A percentile compares a stretch with the other conserved stretches of the same genome.
Conservation (phyloP, 2,797 vertebrate genomes). For the Rhinichthys osculus region DNA sequence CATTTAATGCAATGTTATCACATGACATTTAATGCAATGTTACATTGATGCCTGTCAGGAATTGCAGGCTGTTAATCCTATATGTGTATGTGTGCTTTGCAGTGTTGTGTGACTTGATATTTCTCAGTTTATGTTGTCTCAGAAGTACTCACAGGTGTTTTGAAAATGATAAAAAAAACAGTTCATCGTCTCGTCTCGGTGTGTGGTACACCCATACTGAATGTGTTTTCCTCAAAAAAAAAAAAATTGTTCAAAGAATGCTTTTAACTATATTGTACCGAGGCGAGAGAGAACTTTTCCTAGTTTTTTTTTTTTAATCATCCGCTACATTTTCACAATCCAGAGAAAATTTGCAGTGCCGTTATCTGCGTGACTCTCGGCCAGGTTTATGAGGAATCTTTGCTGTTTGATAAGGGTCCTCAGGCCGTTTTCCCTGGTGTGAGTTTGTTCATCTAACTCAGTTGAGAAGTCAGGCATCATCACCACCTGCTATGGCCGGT, state of each 20-base stretch:
- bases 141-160: slow-evolving; percentile 40
- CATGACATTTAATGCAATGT: slow-evolving; percentile 40
- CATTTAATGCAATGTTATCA: slow-evolving; percentile 31
- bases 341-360: slow-evolving; percentile 8
- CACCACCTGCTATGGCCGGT: background rate
- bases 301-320: background rate
- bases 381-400: slow-evolving; percentile 50
- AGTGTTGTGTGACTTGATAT: background rate
- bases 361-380: slow-evolving; percentile 16
- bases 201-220: slow-evolving; percentile 12
- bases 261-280: slow-evolving; percentile 21
- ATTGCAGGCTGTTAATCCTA: slow-evolving; percentile 18
- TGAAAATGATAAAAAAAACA: slow-evolving; percentile 50
- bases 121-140: slow-evolving; percentile 26
- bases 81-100: slow-evolving; percentile 26
- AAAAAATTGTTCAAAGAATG: slow-evolving; percentile 25
- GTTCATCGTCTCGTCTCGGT: background rate
- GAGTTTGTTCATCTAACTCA: slow-evolving; percentile 29
- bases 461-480: slow-evolving; percentile 21
- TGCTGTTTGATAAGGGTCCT: slow-evolving; percentile 54
- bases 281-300: slow-evolving; percentile 24
- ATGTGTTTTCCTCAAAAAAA: slow-evolving; percentile 16
- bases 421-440: slow-evolving; percentile 5
- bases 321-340: slow-evolving; percentile 21
- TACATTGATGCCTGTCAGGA: slow-evolving; percentile 12